Base-by-base conservation (phyloP, 2,888 invertebrate species). In the Melitaea athalia region DNA sequence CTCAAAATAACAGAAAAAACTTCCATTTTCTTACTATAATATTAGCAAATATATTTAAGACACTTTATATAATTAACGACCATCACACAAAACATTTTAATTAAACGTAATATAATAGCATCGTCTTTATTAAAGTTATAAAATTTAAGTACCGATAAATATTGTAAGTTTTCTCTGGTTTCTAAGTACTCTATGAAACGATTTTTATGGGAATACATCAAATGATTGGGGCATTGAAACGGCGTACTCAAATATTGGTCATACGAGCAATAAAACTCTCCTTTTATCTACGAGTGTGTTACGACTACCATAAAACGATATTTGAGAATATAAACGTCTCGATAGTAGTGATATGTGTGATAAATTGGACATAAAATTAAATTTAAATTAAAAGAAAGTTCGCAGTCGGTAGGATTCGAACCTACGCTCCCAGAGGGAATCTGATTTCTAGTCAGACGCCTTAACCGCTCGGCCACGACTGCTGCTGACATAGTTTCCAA, bases 351-450 rank as follows among this genome's bases (percentile, higher is more conserved):
- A 62, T 61, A 63, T 49, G 55, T 52, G 61, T 38, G 66, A 61
- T 66, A 66, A 15, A 43, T 53, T n/a, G 38, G 47, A 43, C 45
- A 57, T 53, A 55, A 64, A 64, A 24, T 5, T 15, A 49, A 57
- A 38, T 42, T 57, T 42, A 57, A 57, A 57, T 42, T 47, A 38
- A 50, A 63, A 47, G 17, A 65, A 5, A 11, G 33, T 66, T 60
- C 96, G 96, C 96, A 95, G 96, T 94, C 95, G 95, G 96, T 95
- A 96, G 96, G 96, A 96, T 95, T 96, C 96, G 96, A 96, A 96
- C 96, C 96, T 96, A 95, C 96, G 96, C 96, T 96, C 96, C 96
- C 95, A 96, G 95, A 96, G 96, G 96, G 96, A 96, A 96, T 95
- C 95, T 95, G 96, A 96, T 96, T 96, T 96, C 96, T 95, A 96